A percentile compares a stretch with the other conserved stretches of the same genome.
Conservation (phyloP, 2,797 vertebrate genomes). For the Alca torda region DNA sequence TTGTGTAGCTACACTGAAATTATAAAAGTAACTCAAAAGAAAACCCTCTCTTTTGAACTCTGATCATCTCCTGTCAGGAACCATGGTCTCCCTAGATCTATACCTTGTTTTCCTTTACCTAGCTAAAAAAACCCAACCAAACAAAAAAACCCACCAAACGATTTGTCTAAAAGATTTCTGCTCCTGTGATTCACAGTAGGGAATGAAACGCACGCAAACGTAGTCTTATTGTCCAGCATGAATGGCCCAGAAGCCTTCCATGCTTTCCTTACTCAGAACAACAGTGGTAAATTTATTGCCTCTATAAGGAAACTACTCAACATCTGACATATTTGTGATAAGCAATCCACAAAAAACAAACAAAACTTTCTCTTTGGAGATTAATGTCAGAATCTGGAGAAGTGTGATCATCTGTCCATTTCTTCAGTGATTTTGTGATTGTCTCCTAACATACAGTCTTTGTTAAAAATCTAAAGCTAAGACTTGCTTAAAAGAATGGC, state of each 20-base stretch:
- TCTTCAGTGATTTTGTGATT: background rate
- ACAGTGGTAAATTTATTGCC: background rate
- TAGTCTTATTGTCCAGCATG: background rate
- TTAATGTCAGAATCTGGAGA: background rate
- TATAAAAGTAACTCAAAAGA: background rate
- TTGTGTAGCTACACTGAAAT: background rate
- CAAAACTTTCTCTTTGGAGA: background rate
- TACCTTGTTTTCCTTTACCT: background rate
- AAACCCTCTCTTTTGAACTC: background rate
- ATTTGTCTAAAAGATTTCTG: background rate
- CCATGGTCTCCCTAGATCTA: background rate
- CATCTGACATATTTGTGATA: background rate
- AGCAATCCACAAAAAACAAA: background rate
- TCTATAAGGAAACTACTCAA: background rate
- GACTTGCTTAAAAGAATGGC: background rate
- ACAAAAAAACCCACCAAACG: background rate
- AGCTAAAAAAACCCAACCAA: background rate
- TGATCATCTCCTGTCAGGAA: background rate
- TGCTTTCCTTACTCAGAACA: background rate
- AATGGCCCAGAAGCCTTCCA: background rate
- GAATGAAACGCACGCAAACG: background rate
- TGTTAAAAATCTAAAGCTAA: background rate
- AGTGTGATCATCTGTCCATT: background rate
- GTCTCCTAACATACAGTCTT: background rate
- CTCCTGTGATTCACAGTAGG: background rate